Evolutionary conservation across 2,888 invertebrate species (phyloP).

Genomic region (Drosophila ezoana): DNA sequence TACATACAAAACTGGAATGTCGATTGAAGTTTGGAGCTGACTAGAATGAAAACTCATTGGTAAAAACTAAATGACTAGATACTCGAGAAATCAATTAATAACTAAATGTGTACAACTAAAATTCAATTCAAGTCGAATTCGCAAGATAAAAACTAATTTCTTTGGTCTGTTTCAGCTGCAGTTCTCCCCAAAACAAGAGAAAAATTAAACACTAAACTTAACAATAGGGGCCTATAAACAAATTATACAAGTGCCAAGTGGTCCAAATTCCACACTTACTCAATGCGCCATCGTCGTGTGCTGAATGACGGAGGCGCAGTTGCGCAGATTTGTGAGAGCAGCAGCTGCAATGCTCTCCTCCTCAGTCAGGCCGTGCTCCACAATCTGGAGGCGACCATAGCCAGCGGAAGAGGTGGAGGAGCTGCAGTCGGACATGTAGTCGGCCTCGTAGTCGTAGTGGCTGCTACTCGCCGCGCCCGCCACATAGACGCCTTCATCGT

Average conservation of each 20-base stretch:
- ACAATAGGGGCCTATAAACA: slow-evolving; percentile 52
- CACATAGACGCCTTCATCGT: slow-evolving; percentile 78
- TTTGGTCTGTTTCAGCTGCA: slow-evolving; percentile 82
- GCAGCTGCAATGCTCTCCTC: slow-evolving; percentile 85
- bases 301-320: slow-evolving; percentile 85
- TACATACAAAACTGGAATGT: slow-evolving; percentile 59
- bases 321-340: slow-evolving; percentile 84
- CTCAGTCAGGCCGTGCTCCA: slow-evolving; percentile 84
- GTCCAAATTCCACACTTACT: slow-evolving; percentile 25
- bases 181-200: slow-evolving; percentile 39
- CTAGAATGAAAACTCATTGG: slow-evolving; percentile 63
- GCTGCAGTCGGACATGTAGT: slow-evolving; percentile 83
- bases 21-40: slow-evolving; percentile 57
- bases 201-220: slow-evolving; percentile 67
- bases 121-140: slow-evolving; percentile 38
- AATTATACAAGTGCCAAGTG: slow-evolving; percentile 49
- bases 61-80: slow-evolving; percentile 62
- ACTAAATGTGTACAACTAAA: slow-evolving; percentile 45
- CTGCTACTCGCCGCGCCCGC: slow-evolving; percentile 52
- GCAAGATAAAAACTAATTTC: slow-evolving; percentile 58
- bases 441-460: slow-evolving; percentile 77
- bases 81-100: slow-evolving; percentile 37
- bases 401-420: slow-evolving; percentile 79
- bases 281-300: slow-evolving; percentile 84
- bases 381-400: slow-evolving; percentile 83